phyloP scores from a whole-genome alignment of 2,888 invertebrate genomes.

The Anoplius nigerrimus region DNA sequence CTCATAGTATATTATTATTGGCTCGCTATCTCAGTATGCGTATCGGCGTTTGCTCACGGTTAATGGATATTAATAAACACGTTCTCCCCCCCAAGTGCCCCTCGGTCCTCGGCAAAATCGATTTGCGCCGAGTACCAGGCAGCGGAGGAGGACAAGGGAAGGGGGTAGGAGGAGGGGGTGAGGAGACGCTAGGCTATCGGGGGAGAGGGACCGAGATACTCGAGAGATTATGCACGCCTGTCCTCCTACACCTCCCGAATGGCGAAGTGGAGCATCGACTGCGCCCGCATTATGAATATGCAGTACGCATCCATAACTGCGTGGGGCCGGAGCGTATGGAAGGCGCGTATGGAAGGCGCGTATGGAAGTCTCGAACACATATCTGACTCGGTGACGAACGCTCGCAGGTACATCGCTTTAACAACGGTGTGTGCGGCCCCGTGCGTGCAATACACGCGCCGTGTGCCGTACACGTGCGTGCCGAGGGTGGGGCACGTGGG shows the following conservation, averaged over 20 bases:
- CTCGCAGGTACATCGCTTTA: constrained; percentile 51
- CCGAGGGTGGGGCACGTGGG: constrained; percentile 64
- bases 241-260: constrained; percentile 65
- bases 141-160: too few species aligned
- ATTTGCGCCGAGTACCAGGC: background rate
- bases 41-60: too few species aligned
- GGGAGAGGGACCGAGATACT: constrained; percentile 45
- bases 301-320: constrained; percentile 51
- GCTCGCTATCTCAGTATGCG: too few species aligned
- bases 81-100: too few species aligned
- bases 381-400: constrained; percentile 50
- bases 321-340: constrained; percentile 39
- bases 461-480: constrained; percentile 40
- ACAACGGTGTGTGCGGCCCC: constrained; percentile 37
- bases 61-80: too few species aligned
- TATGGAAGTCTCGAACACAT: constrained; percentile 44
- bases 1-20: too few species aligned
- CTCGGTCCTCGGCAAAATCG: background rate
- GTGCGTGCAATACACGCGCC: background rate
- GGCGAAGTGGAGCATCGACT: constrained; percentile 60
- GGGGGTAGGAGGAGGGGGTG: background rate
- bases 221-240: constrained; percentile 60
- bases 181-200: background rate
- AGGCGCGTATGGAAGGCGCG: constrained; percentile 39
- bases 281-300: constrained; percentile 61